Base-by-base conservation (phyloP, 2,888 invertebrate genomes). In the Ochropleura leucogaster region DNA sequence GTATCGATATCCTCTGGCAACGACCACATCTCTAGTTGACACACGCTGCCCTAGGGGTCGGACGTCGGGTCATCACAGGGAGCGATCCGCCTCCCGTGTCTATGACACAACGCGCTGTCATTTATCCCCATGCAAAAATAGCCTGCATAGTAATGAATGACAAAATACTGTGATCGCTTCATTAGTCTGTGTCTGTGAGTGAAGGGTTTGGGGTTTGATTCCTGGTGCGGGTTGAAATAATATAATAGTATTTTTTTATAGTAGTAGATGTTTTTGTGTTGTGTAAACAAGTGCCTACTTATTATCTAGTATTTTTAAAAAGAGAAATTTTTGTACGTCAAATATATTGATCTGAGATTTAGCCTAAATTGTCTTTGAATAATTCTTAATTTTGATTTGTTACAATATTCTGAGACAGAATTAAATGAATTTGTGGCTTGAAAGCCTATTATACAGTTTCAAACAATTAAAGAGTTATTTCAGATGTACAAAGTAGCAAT, bases 21-120 rank as follows among this genome's bases (percentile, higher is more conserved):
- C 20, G n/a, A 46, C 0, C 40, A 62, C 90, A 80, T 84, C 89
- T 84, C 90, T 91, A 89, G 79, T 70, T 71, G 73, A 74, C 79
- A 79, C 75, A 79, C 77, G 84, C 87, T 80, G 87, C 91, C 90
- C 92, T 90, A 90, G 92, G 91, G 94, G 92, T 93, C 89, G 91
- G 88, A 89, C 87, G 92, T 89, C 88, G 90, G 94, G 93, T 94
- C 94, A 93, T 94, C 94, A 93, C 90, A 91, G 92, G 90, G 90
- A 91, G 89, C 90, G 91, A 92, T 88, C 90, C 89, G 88, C 84
- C 90, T 89, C 90, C 90, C 90, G 88, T 92, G 92, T 89, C 92
- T 92, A 92, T 93, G 93, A 93, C 92, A 92, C 89, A 88, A 88
- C 87, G 88, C 80, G 86, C 88, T 90, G 92, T 91, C 92, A 91